Evolutionary conservation across 2,888 invertebrate species (phyloP).

Genomic region (Hypselothyrea guttata): DNA sequence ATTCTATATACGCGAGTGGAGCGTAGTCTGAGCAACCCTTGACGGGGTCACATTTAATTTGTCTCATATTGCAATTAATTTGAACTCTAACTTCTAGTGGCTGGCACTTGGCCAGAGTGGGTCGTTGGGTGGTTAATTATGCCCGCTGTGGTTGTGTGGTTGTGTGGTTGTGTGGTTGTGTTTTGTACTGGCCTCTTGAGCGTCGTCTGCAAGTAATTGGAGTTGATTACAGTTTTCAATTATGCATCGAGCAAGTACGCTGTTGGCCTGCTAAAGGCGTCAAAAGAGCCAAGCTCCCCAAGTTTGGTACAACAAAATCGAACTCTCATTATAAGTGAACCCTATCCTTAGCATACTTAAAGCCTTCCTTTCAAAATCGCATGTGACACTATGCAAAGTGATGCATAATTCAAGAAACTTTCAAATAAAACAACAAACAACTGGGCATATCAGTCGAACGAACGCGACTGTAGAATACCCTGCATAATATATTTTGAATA

Average conservation of each 20-base stretch:
- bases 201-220: slow-evolving; percentile 56
- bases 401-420: too few relatives aligned
- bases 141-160: background rate
- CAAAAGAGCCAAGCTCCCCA: background rate
- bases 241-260: slow-evolving; percentile 10
- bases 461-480: too few relatives aligned
- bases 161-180: too few relatives aligned
- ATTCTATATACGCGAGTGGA: too few relatives aligned
- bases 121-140: slow-evolving; percentile 1
- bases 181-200: too few relatives aligned
- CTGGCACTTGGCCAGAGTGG: slow-evolving; percentile 11
- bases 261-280: slow-evolving; percentile 3
- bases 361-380: too few relatives aligned
- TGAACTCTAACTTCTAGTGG: slow-evolving; percentile 51
- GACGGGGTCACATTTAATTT: slow-evolving; percentile 69
- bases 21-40: slow-evolving; percentile 14
- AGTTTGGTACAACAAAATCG: background rate
- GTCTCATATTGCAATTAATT: slow-evolving; percentile 74
- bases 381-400: too few relatives aligned
- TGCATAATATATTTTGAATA: too few relatives aligned
- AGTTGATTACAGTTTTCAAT: slow-evolving; percentile 48
- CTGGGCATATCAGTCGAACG: too few relatives aligned
- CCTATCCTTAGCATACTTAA: too few relatives aligned
- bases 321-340: too few relatives aligned
- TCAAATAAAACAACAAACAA: too few relatives aligned